Evolutionary conservation across 2,113 vertebrate species (phyloP), one percentile per base, ranked within the genome.

Genomic region (Ciconia maguari): DNA sequence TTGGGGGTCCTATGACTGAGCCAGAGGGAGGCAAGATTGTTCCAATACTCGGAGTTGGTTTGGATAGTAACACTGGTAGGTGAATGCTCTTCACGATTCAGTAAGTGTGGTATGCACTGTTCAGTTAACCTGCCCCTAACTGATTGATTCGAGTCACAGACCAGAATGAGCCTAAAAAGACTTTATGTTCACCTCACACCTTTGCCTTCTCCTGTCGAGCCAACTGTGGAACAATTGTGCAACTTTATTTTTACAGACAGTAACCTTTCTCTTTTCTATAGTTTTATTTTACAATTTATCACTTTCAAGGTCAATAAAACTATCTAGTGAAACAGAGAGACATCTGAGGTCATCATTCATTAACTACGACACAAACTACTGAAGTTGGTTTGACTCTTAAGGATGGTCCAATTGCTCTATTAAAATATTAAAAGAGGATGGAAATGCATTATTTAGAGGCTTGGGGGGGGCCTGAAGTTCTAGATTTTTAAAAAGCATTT

Each of bases 11-110:
- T 46, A 98, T 99, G 98, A 95, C 98, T 51, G 98, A 98, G 49
- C 95, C 98, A 21, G 96, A 97, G 84, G 98, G 97, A 5, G 98
- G 98, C 32, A 97, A 96, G 32, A 52, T 99, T 54, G 97, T 97
- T 10, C 98, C 99, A 3, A 98, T 98, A 77, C 97, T 99, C 0
- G 99, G 99, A 26, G 97, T 98, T 19, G 57, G 92, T 48, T 65
- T 99, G 91, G 98, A 99, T 91, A 96, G 97, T 16, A 85, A 96
- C 51, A 99, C 98, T 95, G 99, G 99, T 99, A 22, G 90, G 98
- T 96, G 48, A 27, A 54, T 34, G 42, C 34, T 42, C 11, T 15
- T 30, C 12, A 7, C 30, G 26, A 16, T 16, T 15, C 49, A 13
- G 6, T 17, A 21, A 13, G 21, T 2, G 29, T n/a, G 34, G 24